phyloP scores from a whole-genome alignment of 2,888 invertebrate genomes.

The Therioaphis trifolii region DNA sequence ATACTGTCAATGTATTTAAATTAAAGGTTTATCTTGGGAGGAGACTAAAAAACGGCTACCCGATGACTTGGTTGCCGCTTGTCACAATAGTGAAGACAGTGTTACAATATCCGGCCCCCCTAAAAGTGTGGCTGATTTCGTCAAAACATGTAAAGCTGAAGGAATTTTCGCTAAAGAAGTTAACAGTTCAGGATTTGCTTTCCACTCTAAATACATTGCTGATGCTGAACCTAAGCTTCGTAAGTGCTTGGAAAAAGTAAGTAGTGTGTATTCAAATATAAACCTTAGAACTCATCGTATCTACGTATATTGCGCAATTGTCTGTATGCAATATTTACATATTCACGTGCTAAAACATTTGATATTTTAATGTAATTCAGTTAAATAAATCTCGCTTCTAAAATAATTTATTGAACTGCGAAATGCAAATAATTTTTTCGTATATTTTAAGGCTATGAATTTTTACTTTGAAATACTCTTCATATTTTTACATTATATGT shows the following conservation, averaged over 20 bases:
- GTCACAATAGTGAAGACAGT: conserved; percentile 94
- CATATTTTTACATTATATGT: too few relatives aligned
- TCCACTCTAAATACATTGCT: conserved; percentile 92
- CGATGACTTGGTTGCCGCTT: conserved; percentile 84
- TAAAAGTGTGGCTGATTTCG: conserved; percentile 76
- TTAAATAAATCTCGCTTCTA: too few relatives aligned
- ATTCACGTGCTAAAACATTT: too few relatives aligned
- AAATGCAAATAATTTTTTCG: too few relatives aligned
- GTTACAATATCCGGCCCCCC: conserved; percentile 93
- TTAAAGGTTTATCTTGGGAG: conserved; percentile 80
- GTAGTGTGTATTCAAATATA: conserved; percentile 11
- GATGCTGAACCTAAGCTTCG: conserved; percentile 85
- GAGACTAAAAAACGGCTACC: conserved; percentile 81
- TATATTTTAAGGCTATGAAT: too few relatives aligned
- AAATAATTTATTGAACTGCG: too few relatives aligned
- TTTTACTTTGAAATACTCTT: too few relatives aligned
- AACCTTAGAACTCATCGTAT: too few relatives aligned
- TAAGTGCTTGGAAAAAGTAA: conserved; percentile 76
- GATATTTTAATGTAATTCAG: too few relatives aligned
- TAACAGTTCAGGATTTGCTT: conserved; percentile 83
- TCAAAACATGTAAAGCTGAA: conserved; percentile 78
- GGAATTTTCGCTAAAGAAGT: conserved; percentile 87
- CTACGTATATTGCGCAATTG: too few relatives aligned
- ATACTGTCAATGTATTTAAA: background rate
- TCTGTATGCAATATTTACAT: too few relatives aligned